phyloP scores from a whole-genome alignment of 2,113 vertebrate genomes.

The Mus musculus region DNA sequence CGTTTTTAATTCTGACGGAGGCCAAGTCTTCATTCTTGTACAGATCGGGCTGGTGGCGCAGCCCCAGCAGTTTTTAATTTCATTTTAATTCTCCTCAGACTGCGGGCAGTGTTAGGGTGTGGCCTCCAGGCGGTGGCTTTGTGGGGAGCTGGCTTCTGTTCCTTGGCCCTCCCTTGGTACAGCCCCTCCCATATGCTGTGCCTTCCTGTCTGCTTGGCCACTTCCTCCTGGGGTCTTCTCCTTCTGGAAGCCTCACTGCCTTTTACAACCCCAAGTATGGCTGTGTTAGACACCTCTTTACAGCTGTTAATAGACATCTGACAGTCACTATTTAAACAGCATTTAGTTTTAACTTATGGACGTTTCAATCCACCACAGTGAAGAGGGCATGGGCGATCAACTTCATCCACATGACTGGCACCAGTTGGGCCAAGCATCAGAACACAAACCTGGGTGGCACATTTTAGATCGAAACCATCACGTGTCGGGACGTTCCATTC shows the following conservation, averaged over 20 bases:
- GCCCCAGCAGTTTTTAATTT: conserved; percentile 53
- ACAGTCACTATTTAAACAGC: neutral
- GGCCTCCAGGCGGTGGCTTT: neutral
- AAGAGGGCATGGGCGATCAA: neutral
- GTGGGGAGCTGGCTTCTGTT: neutral
- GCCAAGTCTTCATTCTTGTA: conserved; percentile 36
- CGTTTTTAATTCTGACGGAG: conserved; percentile 52
- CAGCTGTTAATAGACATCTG: no score
- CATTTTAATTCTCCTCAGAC: conserved; percentile 47
- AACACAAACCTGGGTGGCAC: neutral
- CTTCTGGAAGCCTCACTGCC: neutral
- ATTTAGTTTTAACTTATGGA: neutral
- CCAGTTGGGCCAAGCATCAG: neutral
- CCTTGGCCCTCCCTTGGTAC: neutral
- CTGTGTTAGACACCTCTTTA: neutral
- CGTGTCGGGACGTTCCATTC: no score
- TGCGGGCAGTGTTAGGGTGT: neutral
- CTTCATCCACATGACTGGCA: neutral
- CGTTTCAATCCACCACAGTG: neutral
- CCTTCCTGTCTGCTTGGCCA: neutral
- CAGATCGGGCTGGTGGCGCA: conserved; percentile 3
- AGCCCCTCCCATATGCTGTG: neutral
- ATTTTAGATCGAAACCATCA: neutral
- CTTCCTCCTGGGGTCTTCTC: neutral
- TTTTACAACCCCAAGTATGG: neutral